A percentile compares a stretch with the other conserved stretches of the same genome.
phyloP scores from a whole-genome alignment of 2,888 invertebrate genomes.

The Congeria kusceri region DNA sequence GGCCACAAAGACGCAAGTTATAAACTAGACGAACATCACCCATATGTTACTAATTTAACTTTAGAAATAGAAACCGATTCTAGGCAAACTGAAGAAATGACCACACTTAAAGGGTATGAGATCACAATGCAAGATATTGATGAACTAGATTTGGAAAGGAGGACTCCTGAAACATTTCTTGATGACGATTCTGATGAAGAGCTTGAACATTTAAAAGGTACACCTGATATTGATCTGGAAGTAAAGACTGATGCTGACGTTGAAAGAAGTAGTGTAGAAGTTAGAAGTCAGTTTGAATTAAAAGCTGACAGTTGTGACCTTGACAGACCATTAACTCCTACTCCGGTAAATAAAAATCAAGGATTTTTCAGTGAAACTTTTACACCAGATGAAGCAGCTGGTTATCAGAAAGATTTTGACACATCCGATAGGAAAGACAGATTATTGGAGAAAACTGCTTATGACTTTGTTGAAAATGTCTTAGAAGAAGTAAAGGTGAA shows the following conservation, averaged over 20 bases:
- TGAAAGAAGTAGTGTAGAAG: conserved; percentile 53
- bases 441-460: conserved; percentile 76
- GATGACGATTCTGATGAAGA: conserved; percentile 63
- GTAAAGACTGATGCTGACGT: conserved; percentile 41
- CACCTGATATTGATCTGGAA: conserved; percentile 55
- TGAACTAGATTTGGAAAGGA: conserved; percentile 43
- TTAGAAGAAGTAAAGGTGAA: conserved; percentile 79
- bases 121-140: conserved; percentile 46
- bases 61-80: not conserved
- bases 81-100: conserved; percentile 11
- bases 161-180: conserved; percentile 45
- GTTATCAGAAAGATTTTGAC: conserved; percentile 18
- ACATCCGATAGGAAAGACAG: conserved; percentile 25
- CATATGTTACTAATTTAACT: no score
- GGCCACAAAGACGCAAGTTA: conserved; percentile 38
- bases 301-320: conserved; percentile 86
- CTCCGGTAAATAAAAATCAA: conserved; percentile 80
- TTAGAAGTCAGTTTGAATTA: conserved; percentile 60
- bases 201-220: conserved; percentile 52
- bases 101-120: conserved; percentile 37
- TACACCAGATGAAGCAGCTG: conserved; percentile 18
- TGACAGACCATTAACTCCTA: conserved; percentile 87
- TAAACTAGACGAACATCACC: conserved; percentile 25
- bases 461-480: conserved; percentile 81
- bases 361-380: conserved; percentile 69